phyloP scores from a whole-genome alignment of 2,797 vertebrate species.

The Malacoraja senta region DNA sequence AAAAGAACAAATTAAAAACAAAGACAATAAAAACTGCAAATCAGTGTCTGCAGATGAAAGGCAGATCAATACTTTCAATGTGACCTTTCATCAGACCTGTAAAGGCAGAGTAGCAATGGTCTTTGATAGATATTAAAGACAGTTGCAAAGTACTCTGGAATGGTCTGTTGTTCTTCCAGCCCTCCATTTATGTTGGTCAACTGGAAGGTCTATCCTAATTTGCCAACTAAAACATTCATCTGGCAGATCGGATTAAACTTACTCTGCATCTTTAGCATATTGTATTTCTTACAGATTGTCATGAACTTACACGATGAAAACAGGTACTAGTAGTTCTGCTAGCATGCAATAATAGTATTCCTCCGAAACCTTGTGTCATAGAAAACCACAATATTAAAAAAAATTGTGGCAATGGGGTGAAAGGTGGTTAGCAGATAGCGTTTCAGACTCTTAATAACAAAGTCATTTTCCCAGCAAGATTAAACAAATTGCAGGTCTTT shows the following conservation, averaged over 20 bases:
- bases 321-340: too few species aligned
- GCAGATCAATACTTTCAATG: background rate
- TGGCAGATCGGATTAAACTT: background rate
- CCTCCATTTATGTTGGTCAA: background rate
- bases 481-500: too few species aligned
- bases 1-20: background rate
- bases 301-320: background rate
- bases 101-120: background rate
- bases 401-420: too few species aligned
- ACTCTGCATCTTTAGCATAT: background rate
- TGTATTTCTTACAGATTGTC: background rate
- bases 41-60: background rate
- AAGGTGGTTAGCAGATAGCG: too few species aligned
- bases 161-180: background rate
- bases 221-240: background rate
- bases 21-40: background rate
- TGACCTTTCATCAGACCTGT: background rate
- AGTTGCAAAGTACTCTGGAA: background rate
- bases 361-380: too few species aligned
- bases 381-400: too few species aligned
- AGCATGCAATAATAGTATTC: too few species aligned
- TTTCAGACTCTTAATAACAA: too few species aligned
- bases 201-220: background rate
- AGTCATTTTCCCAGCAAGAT: too few species aligned
- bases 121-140: background rate